A percentile compares a stretch with the other conserved stretches of the same genome.
These are phyloP conservation scores for Pseudotriccus pelzelni DNA, from an alignment of 2,797 vertebrate species.

Conservation along the genomic window DNA sequence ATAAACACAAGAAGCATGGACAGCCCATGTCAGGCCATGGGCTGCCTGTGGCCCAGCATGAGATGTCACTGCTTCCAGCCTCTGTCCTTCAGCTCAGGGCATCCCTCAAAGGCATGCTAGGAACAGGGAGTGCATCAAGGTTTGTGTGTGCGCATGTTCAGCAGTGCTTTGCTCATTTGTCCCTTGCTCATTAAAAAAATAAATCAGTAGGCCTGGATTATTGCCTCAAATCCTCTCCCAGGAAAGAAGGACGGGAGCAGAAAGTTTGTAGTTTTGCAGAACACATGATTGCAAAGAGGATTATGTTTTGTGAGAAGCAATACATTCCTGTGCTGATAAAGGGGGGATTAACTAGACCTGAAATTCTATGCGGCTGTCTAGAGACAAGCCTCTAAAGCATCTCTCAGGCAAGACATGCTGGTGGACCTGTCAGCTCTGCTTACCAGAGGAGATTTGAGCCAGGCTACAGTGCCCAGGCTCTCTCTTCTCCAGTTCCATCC, in stretches of 20 bases:
- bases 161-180: neutral
- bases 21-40: neutral
- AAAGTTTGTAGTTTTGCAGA: conserved; percentile 38
- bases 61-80: neutral
- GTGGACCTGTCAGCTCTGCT: neutral
- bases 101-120: neutral
- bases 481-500: neutral
- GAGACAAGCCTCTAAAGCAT: neutral
- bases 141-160: rapidly evolving
- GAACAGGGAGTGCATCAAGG: rapidly evolving
- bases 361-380: rapidly evolving
- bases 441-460: neutral
- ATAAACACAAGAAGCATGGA: neutral
- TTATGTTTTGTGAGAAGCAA: conserved; percentile 46
- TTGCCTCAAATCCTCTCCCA: neutral
- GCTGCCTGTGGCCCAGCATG: neutral
- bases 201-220: neutral
- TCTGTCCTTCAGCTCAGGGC: neutral
- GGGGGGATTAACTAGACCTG: conserved; percentile 22
- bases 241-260: neutral
- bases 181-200: neutral
- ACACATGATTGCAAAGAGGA: conserved; percentile 68
- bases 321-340: conserved; percentile 24
- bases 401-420: neutral
- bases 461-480: neutral